Conservation (phyloP, 1,140 invertebrate genomes). For the Drosophila malerkotliana region DNA sequence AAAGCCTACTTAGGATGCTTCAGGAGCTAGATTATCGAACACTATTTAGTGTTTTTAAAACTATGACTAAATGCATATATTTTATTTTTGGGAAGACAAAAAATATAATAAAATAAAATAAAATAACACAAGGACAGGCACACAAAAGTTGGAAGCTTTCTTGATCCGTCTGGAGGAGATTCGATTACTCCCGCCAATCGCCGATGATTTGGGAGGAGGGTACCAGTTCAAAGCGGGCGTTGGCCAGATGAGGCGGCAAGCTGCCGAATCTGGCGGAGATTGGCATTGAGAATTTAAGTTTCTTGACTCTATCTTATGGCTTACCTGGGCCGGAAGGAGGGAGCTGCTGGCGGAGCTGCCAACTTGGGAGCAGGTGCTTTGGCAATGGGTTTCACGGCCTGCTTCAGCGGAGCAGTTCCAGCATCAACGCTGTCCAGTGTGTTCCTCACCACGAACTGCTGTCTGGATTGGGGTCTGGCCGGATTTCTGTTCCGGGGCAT, state of each 20-base stretch:
- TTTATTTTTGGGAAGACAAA: constrained; percentile 21
- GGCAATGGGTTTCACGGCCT: constrained; percentile 26
- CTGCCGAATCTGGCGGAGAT: constrained; percentile 29
- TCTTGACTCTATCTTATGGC: background rate
- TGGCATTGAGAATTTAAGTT: background rate
- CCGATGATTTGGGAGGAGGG: constrained; percentile 74
- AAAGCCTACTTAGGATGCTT: too few relatives aligned
- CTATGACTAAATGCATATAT: constrained; percentile 27
- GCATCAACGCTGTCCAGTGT: constrained; percentile 66
- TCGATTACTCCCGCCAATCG: constrained; percentile 65
- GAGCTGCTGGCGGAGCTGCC: background rate
- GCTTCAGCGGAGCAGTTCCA: constrained; percentile 47
- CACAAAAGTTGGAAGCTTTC: background rate
- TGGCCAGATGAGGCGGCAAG: constrained; percentile 51
- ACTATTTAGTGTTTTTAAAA: background rate
- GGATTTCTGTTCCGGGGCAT: constrained; percentile 13
- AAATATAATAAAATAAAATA: constrained; percentile 3
- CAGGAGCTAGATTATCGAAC: too few relatives aligned
- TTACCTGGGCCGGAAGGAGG: constrained; percentile 34
- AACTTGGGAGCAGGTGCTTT: constrained; percentile 4
- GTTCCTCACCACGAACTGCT: constrained; percentile 48
- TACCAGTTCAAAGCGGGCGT: constrained; percentile 69
- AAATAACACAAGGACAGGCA: background rate
- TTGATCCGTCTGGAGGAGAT: background rate
- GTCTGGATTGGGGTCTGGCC: background rate